A percentile compares a stretch with the other conserved stretches of the same genome.
These are phyloP conservation scores for Pelecanoides urinatrix DNA, from an alignment of 2,113 vertebrate species.

Conservation along the genomic window DNA sequence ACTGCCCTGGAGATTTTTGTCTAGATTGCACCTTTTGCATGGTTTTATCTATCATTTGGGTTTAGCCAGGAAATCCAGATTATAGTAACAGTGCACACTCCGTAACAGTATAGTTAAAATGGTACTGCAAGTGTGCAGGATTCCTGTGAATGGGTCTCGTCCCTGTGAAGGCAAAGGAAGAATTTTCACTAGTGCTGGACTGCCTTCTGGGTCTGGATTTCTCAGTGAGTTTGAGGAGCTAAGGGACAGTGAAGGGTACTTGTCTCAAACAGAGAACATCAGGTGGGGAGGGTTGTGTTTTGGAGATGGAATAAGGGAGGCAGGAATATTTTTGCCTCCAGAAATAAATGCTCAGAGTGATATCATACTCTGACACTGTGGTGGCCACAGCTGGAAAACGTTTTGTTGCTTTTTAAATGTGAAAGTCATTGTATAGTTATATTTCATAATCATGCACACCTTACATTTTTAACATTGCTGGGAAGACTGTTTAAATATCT, in stretches of 20 bases:
- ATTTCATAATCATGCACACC: slow-evolving; percentile 26
- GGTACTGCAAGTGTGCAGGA: neutral
- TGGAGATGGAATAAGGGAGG: neutral
- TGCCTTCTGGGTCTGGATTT: neutral
- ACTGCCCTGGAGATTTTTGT: neutral
- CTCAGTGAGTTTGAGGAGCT: neutral
- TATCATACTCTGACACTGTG: neutral
- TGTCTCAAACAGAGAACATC: neutral
- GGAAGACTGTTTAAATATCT: slow-evolving; percentile 42
- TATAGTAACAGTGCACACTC: neutral
- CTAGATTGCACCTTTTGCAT: neutral
- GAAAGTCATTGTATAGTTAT: slow-evolving; percentile 14
- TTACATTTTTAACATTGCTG: slow-evolving; percentile 43
- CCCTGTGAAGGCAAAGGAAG: neutral
- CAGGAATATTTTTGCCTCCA: neutral
- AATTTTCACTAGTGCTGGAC: neutral
- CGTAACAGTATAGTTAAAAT: neutral
- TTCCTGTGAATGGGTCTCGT: accelerated
- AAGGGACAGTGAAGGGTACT: neutral
- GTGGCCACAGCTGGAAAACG: neutral
- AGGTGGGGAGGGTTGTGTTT: neutral
- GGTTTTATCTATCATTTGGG: neutral
- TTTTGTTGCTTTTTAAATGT: slow-evolving; percentile 11
- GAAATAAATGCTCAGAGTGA: neutral
- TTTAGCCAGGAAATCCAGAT: neutral